Evolutionary conservation across 2,113 vertebrate species (phyloP), one percentile per base, ranked within the genome.

Genomic region (Paracanthobrama guichenoti): DNA sequence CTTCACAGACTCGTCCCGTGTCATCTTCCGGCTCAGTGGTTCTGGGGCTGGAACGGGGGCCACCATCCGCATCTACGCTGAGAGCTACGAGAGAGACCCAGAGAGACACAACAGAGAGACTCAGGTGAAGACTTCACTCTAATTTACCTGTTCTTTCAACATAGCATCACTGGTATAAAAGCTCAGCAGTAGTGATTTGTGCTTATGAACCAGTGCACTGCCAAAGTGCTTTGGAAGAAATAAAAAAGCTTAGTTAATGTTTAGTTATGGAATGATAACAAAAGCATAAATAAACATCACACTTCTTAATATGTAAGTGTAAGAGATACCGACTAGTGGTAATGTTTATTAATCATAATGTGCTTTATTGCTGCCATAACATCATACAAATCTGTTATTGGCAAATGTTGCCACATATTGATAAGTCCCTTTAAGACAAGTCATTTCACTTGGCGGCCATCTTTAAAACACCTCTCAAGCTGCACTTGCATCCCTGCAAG

Each of bases 81-180:
- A 99, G 92, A 97, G 95, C 92, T 98, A 96, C 0, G 97, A 99
- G 89, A 96, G 95, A 88, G 98, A 99, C 88, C 96, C 97, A 0
- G 96, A 96, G 85, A 95, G 95, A 53, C 97, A 98, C 69, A 95
- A 92, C 86, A 96, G 95, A 90, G 98, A 99, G 86, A 95, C 97
- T 28, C 98, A 99, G 96, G 98, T 95, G 89, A 24, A 64, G 6
- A 31, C 28, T 60, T 44, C 91, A 93, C 90, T 46, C 9, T 11
- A 9, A 4, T 81, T 31, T 14, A 3, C 22, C 22, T 11, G 31
- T 7, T 48, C 46, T 48, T 48, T 48, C 46, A 55, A 55, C 57
- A 24, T n/a, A 12, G n/a, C 3, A 60, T 60, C 59, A 55, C 18
- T 53, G 16, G 5, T 18, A 6, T 20, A 7, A 55, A 53, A 7